These are phyloP conservation scores for Lacerta bilineata DNA, from an alignment of 2,797 vertebrate genomes.

Conservation along the genomic window DNA sequence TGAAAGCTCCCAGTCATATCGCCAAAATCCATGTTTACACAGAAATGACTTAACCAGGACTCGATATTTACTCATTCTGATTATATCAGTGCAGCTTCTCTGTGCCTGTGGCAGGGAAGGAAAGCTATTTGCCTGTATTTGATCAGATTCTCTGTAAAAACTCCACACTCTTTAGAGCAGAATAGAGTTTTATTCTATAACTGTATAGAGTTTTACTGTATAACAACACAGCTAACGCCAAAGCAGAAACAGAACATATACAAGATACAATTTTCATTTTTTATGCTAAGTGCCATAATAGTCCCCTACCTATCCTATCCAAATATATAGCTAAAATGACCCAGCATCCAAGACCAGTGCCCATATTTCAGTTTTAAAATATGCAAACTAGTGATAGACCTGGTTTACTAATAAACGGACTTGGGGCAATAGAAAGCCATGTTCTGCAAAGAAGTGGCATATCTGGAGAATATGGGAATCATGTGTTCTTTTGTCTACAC, in stretches of 20 bases:
- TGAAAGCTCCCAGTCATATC: background rate
- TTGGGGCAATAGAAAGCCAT: background rate
- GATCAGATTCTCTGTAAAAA: background rate
- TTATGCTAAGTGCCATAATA: background rate
- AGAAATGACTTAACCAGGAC: background rate
- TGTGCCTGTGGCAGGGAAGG: background rate
- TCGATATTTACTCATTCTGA: background rate
- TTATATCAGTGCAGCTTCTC: background rate
- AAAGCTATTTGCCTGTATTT: background rate
- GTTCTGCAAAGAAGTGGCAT: background rate
- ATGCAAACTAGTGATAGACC: background rate
- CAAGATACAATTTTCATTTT: background rate
- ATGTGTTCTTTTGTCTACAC: no score
- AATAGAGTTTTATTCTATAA: background rate
- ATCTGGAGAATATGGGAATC: background rate
- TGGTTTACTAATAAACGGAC: background rate
- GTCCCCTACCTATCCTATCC: no score
- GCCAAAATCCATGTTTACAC: conserved; percentile 7
- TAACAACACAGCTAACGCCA: background rate
- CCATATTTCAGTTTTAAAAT: background rate
- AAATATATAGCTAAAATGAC: background rate
- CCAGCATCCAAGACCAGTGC: background rate
- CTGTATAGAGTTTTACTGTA: no score
- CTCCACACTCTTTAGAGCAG: background rate
- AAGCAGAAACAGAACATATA: background rate